Evolutionary conservation across 1,140 invertebrate genomes (phyloP).

Genomic region (Bemisia tabaci): DNA sequence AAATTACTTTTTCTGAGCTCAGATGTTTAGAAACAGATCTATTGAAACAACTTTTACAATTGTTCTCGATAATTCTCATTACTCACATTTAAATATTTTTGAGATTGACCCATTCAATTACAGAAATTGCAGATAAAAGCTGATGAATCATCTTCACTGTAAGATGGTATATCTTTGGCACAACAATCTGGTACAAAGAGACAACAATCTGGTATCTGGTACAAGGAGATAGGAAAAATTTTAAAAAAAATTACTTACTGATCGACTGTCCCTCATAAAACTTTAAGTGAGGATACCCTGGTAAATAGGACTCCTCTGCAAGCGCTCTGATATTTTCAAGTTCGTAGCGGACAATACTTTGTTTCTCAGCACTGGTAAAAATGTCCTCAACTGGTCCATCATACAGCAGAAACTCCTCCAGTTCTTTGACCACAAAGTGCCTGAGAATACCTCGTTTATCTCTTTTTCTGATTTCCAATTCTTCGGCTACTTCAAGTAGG

Average conservation of each 20-base stretch:
- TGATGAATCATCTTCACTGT: too few species aligned
- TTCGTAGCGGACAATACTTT: conserved; percentile 53
- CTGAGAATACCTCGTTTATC: conserved; percentile 43
- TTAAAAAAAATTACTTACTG: conserved; percentile 32
- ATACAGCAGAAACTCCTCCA: conserved; percentile 43
- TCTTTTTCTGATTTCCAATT: conserved; percentile 49
- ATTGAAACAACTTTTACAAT: too few species aligned
- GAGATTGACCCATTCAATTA: too few species aligned
- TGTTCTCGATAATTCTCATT: too few species aligned
- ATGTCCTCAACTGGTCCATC: conserved; percentile 40
- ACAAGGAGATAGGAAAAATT: too few species aligned
- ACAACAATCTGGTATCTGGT: too few species aligned
- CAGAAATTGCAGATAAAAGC: too few species aligned
- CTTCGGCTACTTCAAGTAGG: conserved; percentile 52
- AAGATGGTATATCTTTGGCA: too few species aligned
- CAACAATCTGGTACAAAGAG: too few species aligned
- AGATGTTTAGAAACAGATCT: too few species aligned
- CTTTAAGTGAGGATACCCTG: conserved; percentile 38
- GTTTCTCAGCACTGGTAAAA: conserved; percentile 48
- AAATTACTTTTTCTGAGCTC: too few species aligned
- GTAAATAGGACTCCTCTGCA: conserved; percentile 38
- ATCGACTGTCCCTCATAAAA: conserved; percentile 52
- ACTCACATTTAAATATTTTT: too few species aligned
- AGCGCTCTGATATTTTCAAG: conserved; percentile 47
- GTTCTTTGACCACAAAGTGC: conserved; percentile 46